Evolutionary conservation across 2,113 vertebrate genomes (phyloP).

Genomic region (Nerophis ophidion): DNA sequence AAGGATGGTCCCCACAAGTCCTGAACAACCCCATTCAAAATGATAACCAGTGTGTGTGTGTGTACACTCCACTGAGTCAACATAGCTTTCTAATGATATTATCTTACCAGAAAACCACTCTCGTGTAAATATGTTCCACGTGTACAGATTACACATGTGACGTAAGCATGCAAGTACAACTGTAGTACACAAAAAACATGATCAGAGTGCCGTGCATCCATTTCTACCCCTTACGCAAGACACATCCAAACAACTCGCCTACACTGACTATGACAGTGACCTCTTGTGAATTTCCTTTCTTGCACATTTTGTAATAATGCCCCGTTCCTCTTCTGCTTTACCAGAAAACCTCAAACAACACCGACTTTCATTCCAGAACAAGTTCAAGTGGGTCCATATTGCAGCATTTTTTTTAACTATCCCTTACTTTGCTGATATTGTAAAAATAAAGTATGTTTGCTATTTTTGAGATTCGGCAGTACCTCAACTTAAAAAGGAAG

Average conservation of each 20-base stretch:
- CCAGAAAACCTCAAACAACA: slow-evolving; percentile 5
- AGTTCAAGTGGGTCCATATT: too few relatives aligned
- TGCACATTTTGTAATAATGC: slow-evolving; percentile 26
- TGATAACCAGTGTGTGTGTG: not conserved
- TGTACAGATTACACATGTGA: not conserved
- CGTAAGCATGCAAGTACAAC: not conserved
- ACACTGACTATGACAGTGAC: too few relatives aligned
- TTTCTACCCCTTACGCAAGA: too few relatives aligned
- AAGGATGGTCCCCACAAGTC: too few relatives aligned
- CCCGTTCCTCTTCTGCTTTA: slow-evolving; percentile 32
- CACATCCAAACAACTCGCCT: too few relatives aligned
- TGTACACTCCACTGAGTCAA: slow-evolving; percentile 24
- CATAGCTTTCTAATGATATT: slow-evolving; percentile 13
- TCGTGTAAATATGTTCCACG: slow-evolving; percentile 11
- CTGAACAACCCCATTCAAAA: too few relatives aligned
- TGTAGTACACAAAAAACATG: not conserved
- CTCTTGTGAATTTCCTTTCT: slow-evolving; percentile 29
- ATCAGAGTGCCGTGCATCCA: too few relatives aligned
- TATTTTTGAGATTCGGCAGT: too few relatives aligned
- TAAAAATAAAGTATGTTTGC: too few relatives aligned
- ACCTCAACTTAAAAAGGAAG: too few relatives aligned
- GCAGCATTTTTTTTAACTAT: too few relatives aligned
- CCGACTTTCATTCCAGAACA: not conserved
- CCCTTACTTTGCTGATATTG: too few relatives aligned
- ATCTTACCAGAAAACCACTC: slow-evolving; percentile 8